Percentiles rank a stretch among this genome's conserved stretches.
Conservation (phyloP, 2,888 invertebrate species). For the Lottia scabra region DNA sequence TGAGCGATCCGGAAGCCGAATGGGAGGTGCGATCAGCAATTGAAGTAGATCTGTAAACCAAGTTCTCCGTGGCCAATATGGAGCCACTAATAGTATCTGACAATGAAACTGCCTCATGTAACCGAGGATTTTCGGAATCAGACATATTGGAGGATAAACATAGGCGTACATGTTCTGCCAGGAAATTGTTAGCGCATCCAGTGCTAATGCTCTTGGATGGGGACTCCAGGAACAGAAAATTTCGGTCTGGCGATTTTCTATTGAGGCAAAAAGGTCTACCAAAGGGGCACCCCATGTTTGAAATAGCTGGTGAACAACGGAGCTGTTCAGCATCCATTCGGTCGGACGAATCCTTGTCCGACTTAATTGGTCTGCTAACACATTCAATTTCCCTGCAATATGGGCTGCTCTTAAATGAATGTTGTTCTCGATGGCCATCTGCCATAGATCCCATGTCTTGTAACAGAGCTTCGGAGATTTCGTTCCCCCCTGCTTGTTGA, state of each 20-base stretch:
- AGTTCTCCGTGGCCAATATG: conserved; percentile 12
- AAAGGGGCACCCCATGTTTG: conserved; percentile 4
- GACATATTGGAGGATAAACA: conserved; percentile 18
- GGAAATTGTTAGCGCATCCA: conserved; percentile 19
- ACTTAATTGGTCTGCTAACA: no score
- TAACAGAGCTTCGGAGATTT: not conserved
- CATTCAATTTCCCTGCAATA: no score
- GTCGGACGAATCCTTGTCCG: conserved; percentile 22
- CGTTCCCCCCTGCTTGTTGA: conserved; percentile 5
- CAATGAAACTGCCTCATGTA: conserved; percentile 16
- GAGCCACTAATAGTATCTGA: conserved; percentile 6
- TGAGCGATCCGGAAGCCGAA: conserved; percentile 14
- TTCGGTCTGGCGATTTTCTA: conserved; percentile 10
- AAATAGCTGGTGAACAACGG: conserved; percentile 14
- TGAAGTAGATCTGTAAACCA: conserved; percentile 25
- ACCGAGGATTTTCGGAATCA: conserved; percentile 10
- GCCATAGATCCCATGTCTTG: no score
- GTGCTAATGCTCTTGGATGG: conserved; percentile 8
- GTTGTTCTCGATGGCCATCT: no score
- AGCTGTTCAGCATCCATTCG: conserved; percentile 28
- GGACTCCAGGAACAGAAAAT: conserved; percentile 16
- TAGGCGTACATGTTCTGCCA: conserved; percentile 18
- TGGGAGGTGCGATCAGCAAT: conserved; percentile 21
- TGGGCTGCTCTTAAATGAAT: no score
- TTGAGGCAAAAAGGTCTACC: conserved; percentile 22